Conservation (phyloP, 2,888 invertebrate genomes). For the Drosophila yooni region DNA sequence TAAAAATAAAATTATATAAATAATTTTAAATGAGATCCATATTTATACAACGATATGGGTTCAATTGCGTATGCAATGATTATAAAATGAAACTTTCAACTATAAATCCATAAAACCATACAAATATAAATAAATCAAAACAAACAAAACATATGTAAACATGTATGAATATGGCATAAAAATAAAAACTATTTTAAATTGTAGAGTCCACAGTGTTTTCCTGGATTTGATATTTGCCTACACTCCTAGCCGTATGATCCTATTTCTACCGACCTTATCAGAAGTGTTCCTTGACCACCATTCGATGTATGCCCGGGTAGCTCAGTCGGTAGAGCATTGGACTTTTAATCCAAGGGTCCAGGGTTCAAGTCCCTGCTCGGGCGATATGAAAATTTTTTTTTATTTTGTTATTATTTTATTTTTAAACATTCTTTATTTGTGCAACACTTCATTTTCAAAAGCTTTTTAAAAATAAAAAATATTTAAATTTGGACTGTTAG, state of each 20-base stretch:
- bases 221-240: background rate
- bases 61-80: slow-evolving; percentile 58
- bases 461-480: background rate
- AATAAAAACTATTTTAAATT: slow-evolving; percentile 80
- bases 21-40: slow-evolving; percentile 70
- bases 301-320: slow-evolving; percentile 82
- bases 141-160: slow-evolving; percentile 68
- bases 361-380: slow-evolving; percentile 86
- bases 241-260: slow-evolving; percentile 18
- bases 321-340: slow-evolving; percentile 86
- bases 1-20: slow-evolving; percentile 75
- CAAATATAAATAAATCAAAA: slow-evolving; percentile 68
- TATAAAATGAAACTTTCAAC: slow-evolving; percentile 53
- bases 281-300: background rate
- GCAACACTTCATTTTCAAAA: background rate
- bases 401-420: slow-evolving; percentile 29
- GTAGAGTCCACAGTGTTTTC: slow-evolving; percentile 18
- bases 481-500: background rate
- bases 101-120: slow-evolving; percentile 64
- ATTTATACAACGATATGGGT: slow-evolving; percentile 59
- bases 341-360: slow-evolving; percentile 86
- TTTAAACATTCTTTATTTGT: slow-evolving; percentile 14
- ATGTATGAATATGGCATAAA: slow-evolving; percentile 76
- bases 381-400: slow-evolving; percentile 67
- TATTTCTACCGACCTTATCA: slow-evolving; percentile 9